Conservation (phyloP, 2,888 invertebrate species). For the Melipona beecheii region DNA sequence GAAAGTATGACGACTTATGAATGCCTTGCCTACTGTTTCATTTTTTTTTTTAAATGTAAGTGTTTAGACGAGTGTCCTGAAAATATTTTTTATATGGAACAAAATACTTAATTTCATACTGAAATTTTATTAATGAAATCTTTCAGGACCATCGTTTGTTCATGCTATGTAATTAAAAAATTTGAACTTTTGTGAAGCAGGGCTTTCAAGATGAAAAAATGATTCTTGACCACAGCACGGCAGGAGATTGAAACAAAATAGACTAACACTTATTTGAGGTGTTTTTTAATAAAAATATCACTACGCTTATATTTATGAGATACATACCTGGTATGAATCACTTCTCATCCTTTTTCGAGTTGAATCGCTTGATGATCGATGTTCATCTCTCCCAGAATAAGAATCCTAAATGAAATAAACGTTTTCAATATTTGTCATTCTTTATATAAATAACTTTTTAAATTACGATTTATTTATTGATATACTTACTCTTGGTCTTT, state of each 20-base stretch:
- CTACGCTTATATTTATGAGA: constrained; percentile 20
- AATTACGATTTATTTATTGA: neutral
- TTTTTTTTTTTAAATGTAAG: constrained; percentile 35
- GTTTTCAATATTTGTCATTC: neutral
- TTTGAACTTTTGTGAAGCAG: constrained; percentile 47
- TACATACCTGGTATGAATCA: constrained; percentile 82
- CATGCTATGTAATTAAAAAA: constrained; percentile 43
- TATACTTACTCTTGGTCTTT: constrained; percentile 79
- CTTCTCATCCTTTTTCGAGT: constrained; percentile 80
- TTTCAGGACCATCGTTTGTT: constrained; percentile 66
- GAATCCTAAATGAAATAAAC: constrained; percentile 74
- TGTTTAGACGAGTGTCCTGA: constrained; percentile 69
- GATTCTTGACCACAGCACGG: constrained; percentile 58
- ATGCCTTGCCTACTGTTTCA: constrained; percentile 70
- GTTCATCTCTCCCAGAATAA: constrained; percentile 80
- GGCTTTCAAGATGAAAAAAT: constrained; percentile 57
- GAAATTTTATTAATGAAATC: constrained; percentile 20
- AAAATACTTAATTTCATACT: constrained; percentile 41
- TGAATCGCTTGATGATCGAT: constrained; percentile 80
- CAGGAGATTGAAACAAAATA: constrained; percentile 58
- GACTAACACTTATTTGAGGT: constrained; percentile 46
- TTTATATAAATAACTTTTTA: neutral
- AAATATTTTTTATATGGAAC: constrained; percentile 47
- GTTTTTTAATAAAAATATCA: constrained; percentile 29
- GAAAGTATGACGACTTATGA: constrained; percentile 82